Percentiles rank a stretch among this genome's conserved stretches.
These are phyloP conservation scores for Lasioglossum baleicum DNA, from an alignment of 1,140 invertebrate genomes.

Conservation along the genomic window DNA sequence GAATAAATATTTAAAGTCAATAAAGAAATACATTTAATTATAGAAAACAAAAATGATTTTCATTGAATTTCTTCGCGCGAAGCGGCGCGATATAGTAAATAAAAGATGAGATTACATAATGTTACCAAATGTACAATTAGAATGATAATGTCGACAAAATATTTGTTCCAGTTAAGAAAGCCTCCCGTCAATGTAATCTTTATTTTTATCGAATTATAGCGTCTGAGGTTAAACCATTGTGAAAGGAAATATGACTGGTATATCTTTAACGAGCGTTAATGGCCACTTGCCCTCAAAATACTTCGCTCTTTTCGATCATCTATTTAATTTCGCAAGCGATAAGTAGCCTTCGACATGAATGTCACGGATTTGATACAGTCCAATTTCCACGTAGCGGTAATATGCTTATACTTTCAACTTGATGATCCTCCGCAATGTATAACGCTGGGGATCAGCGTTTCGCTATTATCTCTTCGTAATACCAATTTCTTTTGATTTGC, in stretches of 20 bases:
- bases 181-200: too few species aligned
- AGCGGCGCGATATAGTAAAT: too few species aligned
- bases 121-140: too few species aligned
- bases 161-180: too few species aligned
- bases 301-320: neutral
- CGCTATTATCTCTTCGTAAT: neutral
- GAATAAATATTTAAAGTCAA: too few species aligned
- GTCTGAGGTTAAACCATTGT: neutral
- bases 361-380: constrained; percentile 28
- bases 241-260: constrained; percentile 8
- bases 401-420: constrained; percentile 1
- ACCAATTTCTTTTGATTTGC: neutral
- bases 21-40: too few species aligned
- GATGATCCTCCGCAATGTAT: neutral
- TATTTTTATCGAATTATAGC: neutral
- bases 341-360: constrained; percentile 35
- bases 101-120: too few species aligned
- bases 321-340: constrained; percentile 29
- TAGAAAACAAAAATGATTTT: too few species aligned
- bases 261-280: neutral
- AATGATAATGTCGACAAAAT: too few species aligned
- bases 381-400: constrained; percentile 6
- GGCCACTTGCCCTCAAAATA: neutral
- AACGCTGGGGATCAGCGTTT: neutral
- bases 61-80: too few species aligned